phyloP scores from a whole-genome alignment of 1,140 invertebrate species.

The Trichonephila clavipes region DNA sequence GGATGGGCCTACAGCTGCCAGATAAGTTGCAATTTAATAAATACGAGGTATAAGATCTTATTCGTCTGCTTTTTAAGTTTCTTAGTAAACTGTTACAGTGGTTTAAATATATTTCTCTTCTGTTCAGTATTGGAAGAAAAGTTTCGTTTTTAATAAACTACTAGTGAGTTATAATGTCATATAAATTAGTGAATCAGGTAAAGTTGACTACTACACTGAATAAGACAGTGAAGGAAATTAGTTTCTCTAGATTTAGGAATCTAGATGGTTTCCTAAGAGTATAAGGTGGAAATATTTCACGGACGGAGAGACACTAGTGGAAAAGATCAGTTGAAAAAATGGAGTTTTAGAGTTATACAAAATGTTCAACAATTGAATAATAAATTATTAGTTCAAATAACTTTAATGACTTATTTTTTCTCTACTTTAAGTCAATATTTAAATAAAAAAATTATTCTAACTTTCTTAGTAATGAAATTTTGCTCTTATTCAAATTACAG shows the following conservation, averaged over 20 bases:
- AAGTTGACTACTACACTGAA: background rate
- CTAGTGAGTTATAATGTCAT: background rate
- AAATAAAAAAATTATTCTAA: background rate
- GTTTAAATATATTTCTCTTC: background rate
- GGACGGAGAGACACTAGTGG: constrained; percentile 64
- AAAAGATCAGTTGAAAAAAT: constrained; percentile 28
- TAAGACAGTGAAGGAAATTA: background rate
- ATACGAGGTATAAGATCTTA: background rate
- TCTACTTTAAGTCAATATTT: background rate
- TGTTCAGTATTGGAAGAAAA: background rate
- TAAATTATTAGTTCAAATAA: background rate
- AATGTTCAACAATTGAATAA: background rate
- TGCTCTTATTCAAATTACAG: background rate
- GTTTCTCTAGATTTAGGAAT: background rate
- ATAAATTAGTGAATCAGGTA: background rate
- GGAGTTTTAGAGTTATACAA: background rate
- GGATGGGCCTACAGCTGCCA: no score
- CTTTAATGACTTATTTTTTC: background rate
- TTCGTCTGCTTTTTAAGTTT: background rate
- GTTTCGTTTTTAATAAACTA: background rate
- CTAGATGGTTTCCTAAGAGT: background rate
- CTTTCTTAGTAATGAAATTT: background rate
- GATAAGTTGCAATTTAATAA: background rate
- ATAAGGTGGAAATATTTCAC: constrained; percentile 42
- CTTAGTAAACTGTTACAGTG: background rate